phyloP scores from a whole-genome alignment of 2,113 vertebrate genomes.

The Maylandia zebra region DNA sequence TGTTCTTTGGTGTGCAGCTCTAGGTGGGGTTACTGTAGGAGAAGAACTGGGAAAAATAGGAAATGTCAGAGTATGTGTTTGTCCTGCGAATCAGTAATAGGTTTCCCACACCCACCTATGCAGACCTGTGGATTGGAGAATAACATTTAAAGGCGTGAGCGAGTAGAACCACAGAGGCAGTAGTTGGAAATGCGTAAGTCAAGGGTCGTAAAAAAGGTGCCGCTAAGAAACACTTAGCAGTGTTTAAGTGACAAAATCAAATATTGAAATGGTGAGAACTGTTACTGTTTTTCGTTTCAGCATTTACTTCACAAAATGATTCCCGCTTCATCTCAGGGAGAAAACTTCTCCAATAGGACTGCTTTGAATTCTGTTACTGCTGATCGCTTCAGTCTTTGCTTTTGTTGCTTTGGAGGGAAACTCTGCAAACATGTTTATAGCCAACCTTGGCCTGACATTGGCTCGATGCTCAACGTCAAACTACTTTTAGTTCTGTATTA shows the following conservation, averaged over 20 bases:
- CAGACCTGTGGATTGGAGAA: background rate
- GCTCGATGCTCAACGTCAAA: conserved; percentile 2
- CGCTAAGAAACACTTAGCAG: background rate
- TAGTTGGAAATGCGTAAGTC: background rate
- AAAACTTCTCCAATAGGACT: background rate
- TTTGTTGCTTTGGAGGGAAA: conserved; percentile 14
- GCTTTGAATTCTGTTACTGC: background rate
- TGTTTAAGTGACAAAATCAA: background rate
- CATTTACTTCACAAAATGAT: background rate
- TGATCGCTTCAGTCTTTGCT: background rate
- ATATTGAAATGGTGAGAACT: background rate
- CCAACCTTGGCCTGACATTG: conserved; percentile 58
- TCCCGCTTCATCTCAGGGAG: background rate
- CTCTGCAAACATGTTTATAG: conserved; percentile 18
- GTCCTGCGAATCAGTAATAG: background rate
- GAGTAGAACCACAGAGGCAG: background rate
- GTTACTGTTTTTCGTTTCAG: background rate
- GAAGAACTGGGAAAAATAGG: background rate
- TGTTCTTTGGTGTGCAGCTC: background rate
- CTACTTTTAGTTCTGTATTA: conserved; percentile 15
- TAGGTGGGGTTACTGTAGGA: background rate
- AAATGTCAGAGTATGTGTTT: background rate
- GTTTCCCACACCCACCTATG: background rate
- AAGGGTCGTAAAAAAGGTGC: background rate
- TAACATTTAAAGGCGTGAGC: background rate